Evolutionary conservation across 2,888 invertebrate genomes (phyloP), one percentile per base, ranked within the genome.

Genomic region (Aelia acuminata): DNA sequence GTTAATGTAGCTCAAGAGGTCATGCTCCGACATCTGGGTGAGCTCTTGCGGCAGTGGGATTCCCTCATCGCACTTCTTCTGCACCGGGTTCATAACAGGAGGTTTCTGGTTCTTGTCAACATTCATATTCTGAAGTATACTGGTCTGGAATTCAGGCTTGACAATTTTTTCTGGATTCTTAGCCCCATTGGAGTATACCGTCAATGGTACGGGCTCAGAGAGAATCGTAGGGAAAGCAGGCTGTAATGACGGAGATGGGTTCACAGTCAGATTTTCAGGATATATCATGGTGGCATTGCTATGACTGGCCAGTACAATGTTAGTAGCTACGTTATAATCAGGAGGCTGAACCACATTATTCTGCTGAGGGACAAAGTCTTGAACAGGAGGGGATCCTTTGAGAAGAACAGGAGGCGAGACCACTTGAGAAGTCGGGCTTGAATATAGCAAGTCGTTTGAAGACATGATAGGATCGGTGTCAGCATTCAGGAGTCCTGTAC

Each of bases 1-100:
- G 93, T 97, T 97, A 91, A 97, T 97, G 93, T 97, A 96, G 92
- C 96, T 97, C 91, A 97, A 94, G 91, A 97, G 94, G 93, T 97
- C 97, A 92, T 96, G 96, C 92, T 97, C 97, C 90, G 96, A 96
- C 95, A 97, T 96, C 91, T 96, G 95, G 18, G 90, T 96, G 91
- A 97, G 94, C 84, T 96, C 95, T 91, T 96, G 95, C 87, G 94
- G 96, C 93, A 94, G 94, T 94, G 90, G 90, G 8, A 95, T 94
- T 70, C 91, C 93, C 91, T 91, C 94, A 91, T 93, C 92, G 88
- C 92, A 91, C 90, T 92, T 93, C 92, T 94, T 94, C 91, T 93
- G 93, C 91, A 93, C 93, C 89, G n/a, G 50, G 31, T 85, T 53
- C 2, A 49, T 39, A 35, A 84, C 5, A 22, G 87, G 15, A 26